These are phyloP conservation scores for Trogon melanurus DNA, from an alignment of 2,113 vertebrate genomes.

Conservation along the genomic window DNA sequence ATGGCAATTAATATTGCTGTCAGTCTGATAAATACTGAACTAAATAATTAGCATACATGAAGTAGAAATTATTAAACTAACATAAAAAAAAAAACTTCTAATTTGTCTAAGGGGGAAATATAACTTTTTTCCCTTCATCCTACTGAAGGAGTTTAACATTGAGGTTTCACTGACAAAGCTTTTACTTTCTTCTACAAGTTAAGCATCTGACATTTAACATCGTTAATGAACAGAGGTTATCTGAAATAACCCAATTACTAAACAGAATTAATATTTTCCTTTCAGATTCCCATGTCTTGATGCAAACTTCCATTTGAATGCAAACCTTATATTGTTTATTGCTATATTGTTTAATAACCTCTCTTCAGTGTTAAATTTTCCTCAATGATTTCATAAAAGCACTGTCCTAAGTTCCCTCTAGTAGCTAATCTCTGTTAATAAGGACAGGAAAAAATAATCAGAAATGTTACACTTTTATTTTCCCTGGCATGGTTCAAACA, in stretches of 20 bases:
- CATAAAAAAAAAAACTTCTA: neutral
- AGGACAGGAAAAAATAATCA: neutral
- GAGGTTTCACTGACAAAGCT: neutral
- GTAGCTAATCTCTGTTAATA: neutral
- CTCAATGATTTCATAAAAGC: neutral
- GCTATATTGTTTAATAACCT: neutral
- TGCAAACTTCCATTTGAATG: neutral
- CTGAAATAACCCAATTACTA: neutral
- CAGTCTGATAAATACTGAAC: neutral
- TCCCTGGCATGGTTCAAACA: neutral
- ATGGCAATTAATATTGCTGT: neutral
- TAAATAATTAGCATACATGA: neutral
- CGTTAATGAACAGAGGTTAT: neutral
- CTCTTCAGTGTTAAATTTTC: neutral
- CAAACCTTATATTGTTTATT: neutral
- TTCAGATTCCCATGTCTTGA: neutral
- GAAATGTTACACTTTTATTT: neutral
- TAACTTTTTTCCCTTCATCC: neutral
- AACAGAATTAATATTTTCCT: neutral
- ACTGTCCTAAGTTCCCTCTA: neutral
- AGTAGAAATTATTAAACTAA: neutral
- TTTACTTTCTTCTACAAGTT: neutral
- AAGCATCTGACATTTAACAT: neutral
- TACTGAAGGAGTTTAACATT: neutral
- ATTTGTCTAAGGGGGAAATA: neutral